These are phyloP conservation scores for Strix aluco DNA, from an alignment of 2,113 vertebrate genomes.

Conservation along the genomic window DNA sequence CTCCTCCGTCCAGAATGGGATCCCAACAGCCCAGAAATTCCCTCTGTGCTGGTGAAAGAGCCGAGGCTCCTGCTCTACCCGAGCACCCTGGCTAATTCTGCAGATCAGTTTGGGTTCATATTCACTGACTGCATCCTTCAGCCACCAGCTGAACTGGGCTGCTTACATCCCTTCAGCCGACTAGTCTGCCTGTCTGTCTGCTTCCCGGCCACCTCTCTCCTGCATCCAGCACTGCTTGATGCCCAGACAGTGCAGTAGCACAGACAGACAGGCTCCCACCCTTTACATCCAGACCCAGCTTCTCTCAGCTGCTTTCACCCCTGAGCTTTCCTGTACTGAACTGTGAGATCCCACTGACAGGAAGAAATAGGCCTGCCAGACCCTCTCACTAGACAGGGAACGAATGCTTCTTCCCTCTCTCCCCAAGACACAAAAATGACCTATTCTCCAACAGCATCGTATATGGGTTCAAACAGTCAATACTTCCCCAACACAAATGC, in stretches of 20 bases:
- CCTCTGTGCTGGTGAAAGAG: background rate
- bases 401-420: background rate
- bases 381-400: background rate
- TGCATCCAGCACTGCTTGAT: background rate
- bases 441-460: background rate
- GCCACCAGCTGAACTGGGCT: background rate
- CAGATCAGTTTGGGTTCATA: background rate
- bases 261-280: background rate
- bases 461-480: background rate
- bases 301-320: background rate
- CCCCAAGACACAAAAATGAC: background rate
- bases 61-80: background rate
- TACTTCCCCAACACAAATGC: background rate
- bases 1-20: background rate
- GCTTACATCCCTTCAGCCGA: background rate
- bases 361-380: background rate
- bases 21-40: background rate
- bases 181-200: background rate
- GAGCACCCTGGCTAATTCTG: background rate
- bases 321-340: background rate
- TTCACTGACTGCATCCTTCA: background rate
- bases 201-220: background rate
- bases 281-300: background rate
- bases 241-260: background rate
- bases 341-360: background rate